These are phyloP conservation scores for Ciconia boyciana DNA, from an alignment of 2,113 vertebrate species.

Conservation along the genomic window DNA sequence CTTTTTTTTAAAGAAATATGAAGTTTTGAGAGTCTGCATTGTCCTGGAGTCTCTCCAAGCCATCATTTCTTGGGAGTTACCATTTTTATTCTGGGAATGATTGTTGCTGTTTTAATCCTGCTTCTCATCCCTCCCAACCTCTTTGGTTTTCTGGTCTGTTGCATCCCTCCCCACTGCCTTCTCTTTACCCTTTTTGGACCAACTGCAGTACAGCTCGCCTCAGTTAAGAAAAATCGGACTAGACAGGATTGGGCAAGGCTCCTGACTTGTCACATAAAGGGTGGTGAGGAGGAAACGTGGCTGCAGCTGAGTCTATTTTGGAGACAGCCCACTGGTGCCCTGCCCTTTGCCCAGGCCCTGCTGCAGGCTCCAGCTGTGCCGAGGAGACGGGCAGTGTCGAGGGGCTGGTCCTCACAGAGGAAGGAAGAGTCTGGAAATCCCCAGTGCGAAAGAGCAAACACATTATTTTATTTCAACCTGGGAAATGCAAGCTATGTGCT, in stretches of 20 bases:
- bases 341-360: background rate
- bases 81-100: background rate
- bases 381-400: accelerated
- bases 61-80: background rate
- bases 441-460: background rate
- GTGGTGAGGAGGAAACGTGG: background rate
- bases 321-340: background rate
- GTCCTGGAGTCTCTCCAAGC: background rate
- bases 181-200: background rate
- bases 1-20: background rate
- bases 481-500: background rate
- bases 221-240: background rate
- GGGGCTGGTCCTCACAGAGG: accelerated
- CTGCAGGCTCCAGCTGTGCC: background rate
- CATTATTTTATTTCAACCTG: background rate
- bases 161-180: background rate
- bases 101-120: background rate
- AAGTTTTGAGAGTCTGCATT: background rate
- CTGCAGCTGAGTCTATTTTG: background rate
- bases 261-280: background rate
- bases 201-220: background rate
- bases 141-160: background rate
- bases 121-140: background rate
- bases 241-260: background rate
- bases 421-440: conserved; percentile 5